Evolutionary conservation across 2,888 invertebrate genomes (phyloP).

Genomic region (Ochropacha duplaris): DNA sequence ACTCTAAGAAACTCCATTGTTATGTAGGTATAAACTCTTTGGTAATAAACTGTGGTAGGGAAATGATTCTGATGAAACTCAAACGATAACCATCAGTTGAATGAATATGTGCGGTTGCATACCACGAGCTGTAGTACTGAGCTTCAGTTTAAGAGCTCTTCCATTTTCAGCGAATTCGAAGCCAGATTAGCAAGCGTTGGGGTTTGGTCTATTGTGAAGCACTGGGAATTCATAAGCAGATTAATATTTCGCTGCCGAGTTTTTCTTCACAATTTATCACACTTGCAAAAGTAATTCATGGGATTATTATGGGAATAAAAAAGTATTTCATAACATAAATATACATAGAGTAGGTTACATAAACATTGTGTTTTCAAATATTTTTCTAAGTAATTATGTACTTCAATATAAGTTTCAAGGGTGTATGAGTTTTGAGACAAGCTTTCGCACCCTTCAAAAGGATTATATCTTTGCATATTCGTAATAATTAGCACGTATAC

Average conservation of each 20-base stretch:
- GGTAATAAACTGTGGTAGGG: background rate
- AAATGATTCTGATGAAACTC: conserved; percentile 28
- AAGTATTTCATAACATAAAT: too few relatives aligned
- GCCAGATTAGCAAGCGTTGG: background rate
- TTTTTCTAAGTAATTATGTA: background rate
- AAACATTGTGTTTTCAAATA: background rate
- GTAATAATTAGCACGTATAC: conserved; percentile 26
- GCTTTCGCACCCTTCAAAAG: conserved; percentile 36
- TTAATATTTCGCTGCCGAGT: background rate
- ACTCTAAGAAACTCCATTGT: too few relatives aligned
- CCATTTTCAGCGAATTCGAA: background rate
- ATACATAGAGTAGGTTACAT: too few relatives aligned
- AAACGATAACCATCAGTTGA: conserved; percentile 19
- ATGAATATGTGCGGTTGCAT: conserved; percentile 31
- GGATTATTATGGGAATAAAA: background rate
- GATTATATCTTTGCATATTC: conserved; percentile 48
- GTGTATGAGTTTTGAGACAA: conserved; percentile 19
- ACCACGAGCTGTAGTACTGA: background rate
- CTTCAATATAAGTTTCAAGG: conserved; percentile 9
- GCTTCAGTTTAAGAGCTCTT: background rate
- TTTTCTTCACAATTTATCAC: background rate
- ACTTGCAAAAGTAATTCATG: too few relatives aligned
- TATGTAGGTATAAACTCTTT: background rate
- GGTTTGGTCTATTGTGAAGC: background rate
- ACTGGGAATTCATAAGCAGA: background rate